Percentiles rank a stretch among this genome's conserved stretches.
phyloP scores from a whole-genome alignment of 2,888 invertebrate species.

The Oligia strigilis region DNA sequence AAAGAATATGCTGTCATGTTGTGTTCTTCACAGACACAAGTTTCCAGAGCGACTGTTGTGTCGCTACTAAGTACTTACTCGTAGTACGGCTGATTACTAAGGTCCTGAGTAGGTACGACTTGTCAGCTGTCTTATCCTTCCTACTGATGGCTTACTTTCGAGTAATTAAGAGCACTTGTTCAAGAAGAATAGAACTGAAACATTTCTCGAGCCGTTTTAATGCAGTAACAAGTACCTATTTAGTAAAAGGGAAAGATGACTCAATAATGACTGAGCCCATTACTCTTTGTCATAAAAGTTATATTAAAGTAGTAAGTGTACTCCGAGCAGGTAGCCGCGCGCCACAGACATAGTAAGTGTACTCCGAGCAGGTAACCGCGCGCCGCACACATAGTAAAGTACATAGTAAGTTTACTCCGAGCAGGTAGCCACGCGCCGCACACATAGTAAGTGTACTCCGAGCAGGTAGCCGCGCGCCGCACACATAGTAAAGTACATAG shows the following conservation, averaged over 20 bases:
- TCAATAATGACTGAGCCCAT: constrained; percentile 1
- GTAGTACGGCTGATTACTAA: constrained; percentile 4
- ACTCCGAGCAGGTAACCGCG: no score
- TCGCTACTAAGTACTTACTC: not conserved
- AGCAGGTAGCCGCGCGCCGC: no score
- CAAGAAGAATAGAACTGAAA: not conserved
- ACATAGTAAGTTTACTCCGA: no score
- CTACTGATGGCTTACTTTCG: constrained; percentile 2
- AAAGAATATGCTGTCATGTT: not conserved
- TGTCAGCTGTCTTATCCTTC: not conserved
- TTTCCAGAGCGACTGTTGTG: not conserved
- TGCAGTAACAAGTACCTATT: constrained; percentile 3
- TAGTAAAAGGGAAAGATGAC: not conserved
- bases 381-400: no score
- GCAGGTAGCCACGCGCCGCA: no score
- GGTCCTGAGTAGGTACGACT: not conserved
- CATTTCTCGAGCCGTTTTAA: not conserved
- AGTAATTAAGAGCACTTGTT: not conserved
- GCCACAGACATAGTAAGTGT: no score
- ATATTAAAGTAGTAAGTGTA: not conserved
- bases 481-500: not conserved
- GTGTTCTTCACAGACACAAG: not conserved
- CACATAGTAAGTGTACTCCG: no score
- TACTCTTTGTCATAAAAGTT: constrained; percentile 2
- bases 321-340: not conserved